phyloP scores from a whole-genome alignment of 1,140 invertebrate species.

The Globodera ellingtonae region DNA sequence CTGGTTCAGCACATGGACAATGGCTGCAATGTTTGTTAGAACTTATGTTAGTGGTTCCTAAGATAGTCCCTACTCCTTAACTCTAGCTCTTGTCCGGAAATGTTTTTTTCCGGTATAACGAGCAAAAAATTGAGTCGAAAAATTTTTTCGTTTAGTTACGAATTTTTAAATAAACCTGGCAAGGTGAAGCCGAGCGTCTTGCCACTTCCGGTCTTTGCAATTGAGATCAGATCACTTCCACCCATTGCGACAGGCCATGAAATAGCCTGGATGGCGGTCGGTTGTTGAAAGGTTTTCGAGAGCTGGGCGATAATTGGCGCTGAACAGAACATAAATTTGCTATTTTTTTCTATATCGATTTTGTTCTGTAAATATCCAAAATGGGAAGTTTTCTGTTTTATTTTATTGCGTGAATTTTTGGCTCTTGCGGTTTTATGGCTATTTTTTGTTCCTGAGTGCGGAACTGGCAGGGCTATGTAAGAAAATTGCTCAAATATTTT shows the following conservation, averaged over 20 bases:
- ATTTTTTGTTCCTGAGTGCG: no score
- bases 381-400: no score
- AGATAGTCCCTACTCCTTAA: no score
- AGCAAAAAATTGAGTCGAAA: no score
- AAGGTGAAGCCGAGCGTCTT: slow-evolving; percentile 66
- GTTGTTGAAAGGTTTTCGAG: slow-evolving; percentile 53
- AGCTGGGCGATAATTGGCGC: slow-evolving; percentile 41
- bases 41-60: neutral
- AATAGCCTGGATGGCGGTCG: slow-evolving; percentile 66
- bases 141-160: no score
- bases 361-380: no score
- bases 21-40: slow-evolving; percentile 72
- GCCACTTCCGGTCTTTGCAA: slow-evolving; percentile 73
- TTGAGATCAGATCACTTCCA: slow-evolving; percentile 69
- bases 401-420: no score
- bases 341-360: slow-evolving; percentile 7
- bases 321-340: slow-evolving; percentile 13
- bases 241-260: slow-evolving; percentile 69
- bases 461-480: no score
- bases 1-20: slow-evolving; percentile 93
- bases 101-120: no score
- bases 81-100: no score
- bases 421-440: no score
- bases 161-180: neutral
- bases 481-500: no score